Evolutionary conservation across 2,888 invertebrate species (phyloP).

Genomic region (Empis livida): DNA sequence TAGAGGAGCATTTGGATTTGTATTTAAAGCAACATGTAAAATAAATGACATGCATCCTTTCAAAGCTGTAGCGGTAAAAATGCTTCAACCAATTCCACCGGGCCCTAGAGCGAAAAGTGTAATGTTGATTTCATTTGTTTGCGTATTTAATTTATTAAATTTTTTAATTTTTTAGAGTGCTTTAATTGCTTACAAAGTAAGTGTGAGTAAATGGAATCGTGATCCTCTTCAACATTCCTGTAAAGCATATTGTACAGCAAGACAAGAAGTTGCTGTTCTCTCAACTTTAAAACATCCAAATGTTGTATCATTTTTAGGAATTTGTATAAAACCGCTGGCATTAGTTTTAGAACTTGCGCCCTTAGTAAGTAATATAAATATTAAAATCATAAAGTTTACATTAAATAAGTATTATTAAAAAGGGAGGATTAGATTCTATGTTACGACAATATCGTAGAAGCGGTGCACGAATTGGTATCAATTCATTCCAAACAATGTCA

Average conservation of each 20-base stretch:
- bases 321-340: constrained; percentile 78
- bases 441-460: constrained; percentile 75
- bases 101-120: constrained; percentile 38
- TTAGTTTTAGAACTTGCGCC: constrained; percentile 85
- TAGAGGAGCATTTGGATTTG: constrained; percentile 97
- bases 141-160: constrained; percentile 1
- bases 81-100: constrained; percentile 88
- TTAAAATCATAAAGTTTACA: not conserved
- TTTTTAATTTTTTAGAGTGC: constrained; percentile 24
- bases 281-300: constrained; percentile 75
- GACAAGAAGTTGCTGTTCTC: constrained; percentile 87
- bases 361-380: constrained; percentile 21
- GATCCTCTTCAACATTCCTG: constrained; percentile 87
- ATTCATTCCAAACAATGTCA: constrained; percentile 71
- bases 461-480: constrained; percentile 68
- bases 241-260: constrained; percentile 90
- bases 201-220: constrained; percentile 81
- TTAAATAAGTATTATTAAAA: constrained; percentile 16
- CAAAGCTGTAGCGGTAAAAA: constrained; percentile 81
- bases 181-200: constrained; percentile 43
- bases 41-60: constrained; percentile 42
- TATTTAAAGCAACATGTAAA: constrained; percentile 69
- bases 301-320: constrained; percentile 84
- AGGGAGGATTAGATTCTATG: constrained; percentile 76
- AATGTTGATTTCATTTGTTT: not conserved